Evolutionary conservation across 92 coral and sea anemone genomes (phyloP).

Genomic region (Pocillopora grandis): DNA sequence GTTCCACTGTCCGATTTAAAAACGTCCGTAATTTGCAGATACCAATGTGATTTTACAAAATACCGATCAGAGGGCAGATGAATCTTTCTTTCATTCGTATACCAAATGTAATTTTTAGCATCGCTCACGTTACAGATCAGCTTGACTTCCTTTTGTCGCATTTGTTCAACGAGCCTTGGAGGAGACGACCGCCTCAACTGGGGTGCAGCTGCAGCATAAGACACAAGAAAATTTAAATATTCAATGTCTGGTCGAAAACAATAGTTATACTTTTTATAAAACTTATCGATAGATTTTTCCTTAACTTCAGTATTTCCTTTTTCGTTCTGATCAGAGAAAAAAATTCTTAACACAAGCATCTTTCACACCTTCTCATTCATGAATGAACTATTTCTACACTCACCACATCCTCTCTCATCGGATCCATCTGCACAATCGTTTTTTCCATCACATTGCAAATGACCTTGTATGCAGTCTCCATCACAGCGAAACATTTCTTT

Average conservation of each 20-base stretch:
- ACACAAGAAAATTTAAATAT: neutral
- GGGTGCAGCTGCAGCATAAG: constrained; percentile 23
- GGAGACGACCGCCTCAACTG: constrained; percentile 18
- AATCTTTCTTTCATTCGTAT: constrained; percentile 36
- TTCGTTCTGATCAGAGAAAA: too few relatives aligned
- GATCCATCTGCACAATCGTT: constrained; percentile 78
- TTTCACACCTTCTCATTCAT: neutral
- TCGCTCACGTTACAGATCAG: constrained; percentile 41
- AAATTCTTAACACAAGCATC: too few relatives aligned
- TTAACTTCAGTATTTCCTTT: too few relatives aligned
- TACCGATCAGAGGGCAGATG: neutral
- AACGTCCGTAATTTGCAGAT: constrained; percentile 51
- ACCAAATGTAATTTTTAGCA: constrained; percentile 47
- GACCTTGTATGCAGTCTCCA: constrained; percentile 74
- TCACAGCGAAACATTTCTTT: constrained; percentile 71
- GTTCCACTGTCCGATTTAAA: constrained; percentile 50
- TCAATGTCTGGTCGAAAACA: too few relatives aligned
- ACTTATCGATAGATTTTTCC: too few relatives aligned
- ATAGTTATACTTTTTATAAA: too few relatives aligned
- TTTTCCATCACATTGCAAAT: constrained; percentile 80
- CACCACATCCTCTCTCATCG: constrained; percentile 60
- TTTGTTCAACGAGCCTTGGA: constrained; percentile 28
- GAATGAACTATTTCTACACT: constrained; percentile 9
- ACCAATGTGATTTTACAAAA: constrained; percentile 21
- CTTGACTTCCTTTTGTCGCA: constrained; percentile 44